Conservation (phyloP, 2,888 invertebrate species). For the Drosophila fungiperda region DNA sequence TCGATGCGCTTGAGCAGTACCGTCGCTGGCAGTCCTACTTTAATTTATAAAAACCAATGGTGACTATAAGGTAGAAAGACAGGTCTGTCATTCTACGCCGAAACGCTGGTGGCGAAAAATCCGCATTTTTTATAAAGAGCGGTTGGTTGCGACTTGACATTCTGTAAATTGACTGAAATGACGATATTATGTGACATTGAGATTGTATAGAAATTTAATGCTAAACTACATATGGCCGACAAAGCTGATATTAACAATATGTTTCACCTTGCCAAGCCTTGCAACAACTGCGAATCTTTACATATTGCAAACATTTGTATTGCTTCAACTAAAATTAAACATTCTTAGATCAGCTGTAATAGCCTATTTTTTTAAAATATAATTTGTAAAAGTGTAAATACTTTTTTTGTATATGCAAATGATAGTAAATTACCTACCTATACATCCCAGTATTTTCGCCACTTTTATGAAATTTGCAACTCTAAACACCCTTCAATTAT, state of each 20-base stretch:
- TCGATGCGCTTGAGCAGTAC: slow-evolving; percentile 56
- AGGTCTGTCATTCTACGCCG: slow-evolving; percentile 46
- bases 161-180: slow-evolving; percentile 11
- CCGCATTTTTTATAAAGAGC: slow-evolving; percentile 28
- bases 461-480: background rate
- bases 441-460: background rate
- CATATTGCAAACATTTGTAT: background rate
- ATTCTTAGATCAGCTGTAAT: too few species aligned
- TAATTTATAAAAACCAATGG: slow-evolving; percentile 53
- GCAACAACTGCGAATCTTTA: background rate
- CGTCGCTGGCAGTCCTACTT: slow-evolving; percentile 36
- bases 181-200: background rate
- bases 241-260: too few species aligned
- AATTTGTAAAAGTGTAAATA: too few species aligned
- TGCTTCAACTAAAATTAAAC: background rate
- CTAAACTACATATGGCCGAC: background rate
- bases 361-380: too few species aligned
- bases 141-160: slow-evolving; percentile 31
- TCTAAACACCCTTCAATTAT: background rate
- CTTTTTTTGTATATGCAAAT: background rate
- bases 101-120: slow-evolving; percentile 44
- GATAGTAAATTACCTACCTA: background rate
- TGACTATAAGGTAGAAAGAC: slow-evolving; percentile 57
- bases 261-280: background rate
- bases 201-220: slow-evolving; percentile 16